Percentiles rank a stretch among this genome's conserved stretches.
phyloP scores from a whole-genome alignment of 2,113 vertebrate genomes.

The Sphyrna mokarran region DNA sequence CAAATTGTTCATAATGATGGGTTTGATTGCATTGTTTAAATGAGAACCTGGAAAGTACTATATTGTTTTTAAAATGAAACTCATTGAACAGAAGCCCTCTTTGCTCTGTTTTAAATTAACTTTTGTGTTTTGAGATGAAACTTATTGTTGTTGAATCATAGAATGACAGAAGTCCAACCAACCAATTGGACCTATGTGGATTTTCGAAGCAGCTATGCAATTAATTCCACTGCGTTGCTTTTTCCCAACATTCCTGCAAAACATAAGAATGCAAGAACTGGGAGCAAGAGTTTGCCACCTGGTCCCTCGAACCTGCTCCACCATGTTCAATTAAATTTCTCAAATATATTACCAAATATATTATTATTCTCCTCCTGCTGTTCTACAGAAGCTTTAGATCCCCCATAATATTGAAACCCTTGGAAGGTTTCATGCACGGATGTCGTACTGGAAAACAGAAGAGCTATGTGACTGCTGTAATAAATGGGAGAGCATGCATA shows the following conservation, averaged over 20 bases:
- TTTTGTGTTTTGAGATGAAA: neutral
- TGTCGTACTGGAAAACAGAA: neutral
- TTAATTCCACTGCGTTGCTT: neutral
- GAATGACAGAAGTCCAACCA: neutral
- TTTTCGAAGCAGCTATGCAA: neutral
- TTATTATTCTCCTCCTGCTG: slow-evolving; percentile 3
- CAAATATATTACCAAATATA: neutral
- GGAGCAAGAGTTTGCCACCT: too few species aligned
- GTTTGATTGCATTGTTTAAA: neutral
- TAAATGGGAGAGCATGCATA: neutral
- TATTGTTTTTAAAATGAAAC: neutral
- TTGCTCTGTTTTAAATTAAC: neutral
- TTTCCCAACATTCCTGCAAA: neutral
- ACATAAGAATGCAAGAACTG: too few species aligned
- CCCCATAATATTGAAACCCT: neutral
- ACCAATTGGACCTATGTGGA: neutral
- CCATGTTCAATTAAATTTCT: neutral
- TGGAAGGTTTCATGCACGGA: neutral
- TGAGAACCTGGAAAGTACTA: neutral
- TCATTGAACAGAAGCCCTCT: neutral
- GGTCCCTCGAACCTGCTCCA: too few species aligned
- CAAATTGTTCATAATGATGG: neutral
- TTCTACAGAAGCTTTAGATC: neutral
- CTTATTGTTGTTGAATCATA: neutral
- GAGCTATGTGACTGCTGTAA: neutral